Evolutionary conservation across 1,140 invertebrate species (phyloP).

Genomic region (Meteorus sp.): DNA sequence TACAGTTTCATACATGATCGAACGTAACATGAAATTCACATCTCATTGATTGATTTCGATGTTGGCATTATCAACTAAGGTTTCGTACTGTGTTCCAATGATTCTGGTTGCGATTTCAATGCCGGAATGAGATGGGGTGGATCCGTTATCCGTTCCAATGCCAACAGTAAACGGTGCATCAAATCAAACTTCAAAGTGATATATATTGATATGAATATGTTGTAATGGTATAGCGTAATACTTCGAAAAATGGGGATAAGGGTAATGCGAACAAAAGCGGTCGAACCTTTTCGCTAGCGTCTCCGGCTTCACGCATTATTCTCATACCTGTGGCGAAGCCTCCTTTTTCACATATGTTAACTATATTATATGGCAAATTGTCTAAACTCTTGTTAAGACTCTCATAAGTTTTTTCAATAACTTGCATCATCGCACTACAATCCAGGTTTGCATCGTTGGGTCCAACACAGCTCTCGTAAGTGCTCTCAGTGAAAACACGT

Average conservation of each 20-base stretch:
- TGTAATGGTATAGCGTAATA: neutral
- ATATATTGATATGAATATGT: constrained; percentile 16
- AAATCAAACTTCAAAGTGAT: constrained; percentile 39
- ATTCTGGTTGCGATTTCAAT: constrained; percentile 24
- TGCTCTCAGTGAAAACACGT: constrained; percentile 66
- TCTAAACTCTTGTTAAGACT: constrained; percentile 62
- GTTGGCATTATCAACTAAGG: constrained; percentile 35
- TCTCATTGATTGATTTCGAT: too few species aligned
- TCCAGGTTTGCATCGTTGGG: constrained; percentile 61
- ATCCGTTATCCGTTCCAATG: constrained; percentile 53
- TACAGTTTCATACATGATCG: too few species aligned
- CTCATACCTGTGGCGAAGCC: constrained; percentile 64
- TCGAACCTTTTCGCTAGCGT: constrained; percentile 63
- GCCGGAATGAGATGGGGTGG: too few species aligned
- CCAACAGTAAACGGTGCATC: constrained; percentile 42
- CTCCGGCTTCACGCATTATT: constrained; percentile 62
- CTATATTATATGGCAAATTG: constrained; percentile 62
- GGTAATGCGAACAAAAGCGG: neutral
- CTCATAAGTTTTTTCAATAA: constrained; percentile 66
- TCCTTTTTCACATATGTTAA: constrained; percentile 60
- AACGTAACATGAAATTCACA: too few species aligned
- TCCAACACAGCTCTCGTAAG: constrained; percentile 66
- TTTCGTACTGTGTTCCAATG: constrained; percentile 34
- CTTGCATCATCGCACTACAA: constrained; percentile 63
- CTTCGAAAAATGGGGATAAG: constrained; percentile 35